Conservation (phyloP, 1,140 invertebrate genomes). For the Temnothorax nylanderi region DNA sequence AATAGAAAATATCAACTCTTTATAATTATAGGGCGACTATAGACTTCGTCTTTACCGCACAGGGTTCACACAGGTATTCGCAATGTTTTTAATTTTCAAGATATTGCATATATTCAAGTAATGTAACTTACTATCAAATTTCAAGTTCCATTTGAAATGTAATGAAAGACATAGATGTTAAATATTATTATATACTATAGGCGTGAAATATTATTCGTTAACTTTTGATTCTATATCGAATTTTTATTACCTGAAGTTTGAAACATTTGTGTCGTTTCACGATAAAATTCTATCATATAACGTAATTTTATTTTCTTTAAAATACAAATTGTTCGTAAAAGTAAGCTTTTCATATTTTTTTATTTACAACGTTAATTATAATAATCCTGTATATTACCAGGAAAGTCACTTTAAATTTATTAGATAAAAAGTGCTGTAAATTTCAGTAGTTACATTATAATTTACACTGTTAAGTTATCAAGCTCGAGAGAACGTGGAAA, state of each 20-base stretch:
- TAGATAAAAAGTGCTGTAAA: neutral
- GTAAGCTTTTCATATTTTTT: neutral
- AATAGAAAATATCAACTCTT: constrained; percentile 15
- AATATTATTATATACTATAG: neutral
- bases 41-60: neutral
- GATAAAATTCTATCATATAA: constrained; percentile 1
- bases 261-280: neutral
- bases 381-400: neutral
- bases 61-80: neutral
- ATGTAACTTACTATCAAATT: neutral
- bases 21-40: constrained; percentile 5
- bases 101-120: neutral
- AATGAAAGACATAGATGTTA: too few species aligned
- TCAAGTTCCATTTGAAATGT: neutral
- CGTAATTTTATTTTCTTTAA: neutral
- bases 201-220: neutral
- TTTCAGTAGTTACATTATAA: neutral
- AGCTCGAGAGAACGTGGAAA: neutral
- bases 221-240: neutral
- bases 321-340: neutral
- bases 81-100: neutral
- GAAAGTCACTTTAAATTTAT: neutral
- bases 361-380: neutral
- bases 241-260: neutral
- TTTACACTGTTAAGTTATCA: neutral